Conservation (phyloP, 2,113 vertebrate genomes). For the Phycodurus eques region DNA sequence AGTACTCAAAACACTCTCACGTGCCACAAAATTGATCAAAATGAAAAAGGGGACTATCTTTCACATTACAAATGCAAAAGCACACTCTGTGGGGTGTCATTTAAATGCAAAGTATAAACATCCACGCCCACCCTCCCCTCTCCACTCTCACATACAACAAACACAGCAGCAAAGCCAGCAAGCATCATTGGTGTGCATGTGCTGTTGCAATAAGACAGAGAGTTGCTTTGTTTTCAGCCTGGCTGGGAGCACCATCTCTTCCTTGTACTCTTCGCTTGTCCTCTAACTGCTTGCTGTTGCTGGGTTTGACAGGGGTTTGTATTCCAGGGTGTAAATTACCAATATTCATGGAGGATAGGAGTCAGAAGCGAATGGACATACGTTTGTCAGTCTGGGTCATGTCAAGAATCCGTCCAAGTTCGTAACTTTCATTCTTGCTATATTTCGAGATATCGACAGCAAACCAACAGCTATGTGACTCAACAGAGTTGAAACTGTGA, state of each 20-base stretch:
- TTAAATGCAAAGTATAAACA: slow-evolving; percentile 63
- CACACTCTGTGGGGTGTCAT: slow-evolving; percentile 39
- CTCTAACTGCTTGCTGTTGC: slow-evolving; percentile 36
- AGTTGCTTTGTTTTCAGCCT: slow-evolving; percentile 51
- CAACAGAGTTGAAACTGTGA: slow-evolving; percentile 37
- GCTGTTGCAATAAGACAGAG: slow-evolving; percentile 57
- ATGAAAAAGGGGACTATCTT: slow-evolving; percentile 33
- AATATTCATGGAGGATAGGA: slow-evolving; percentile 4
- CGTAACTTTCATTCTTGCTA: slow-evolving; percentile 15
- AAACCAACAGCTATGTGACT: slow-evolving; percentile 27
- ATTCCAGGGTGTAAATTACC: slow-evolving; percentile 5
- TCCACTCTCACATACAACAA: slow-evolving; percentile 34
- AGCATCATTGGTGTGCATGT: slow-evolving; percentile 57
- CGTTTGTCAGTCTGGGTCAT: slow-evolving; percentile 7
- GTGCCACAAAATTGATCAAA: slow-evolving; percentile 40
- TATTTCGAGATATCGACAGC: not conserved
- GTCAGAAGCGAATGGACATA: slow-evolving; percentile 15
- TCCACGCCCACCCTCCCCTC: slow-evolving; percentile 3
- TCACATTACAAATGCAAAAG: slow-evolving; percentile 40
- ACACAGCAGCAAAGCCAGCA: slow-evolving; percentile 42
- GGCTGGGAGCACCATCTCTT: slow-evolving; percentile 41
- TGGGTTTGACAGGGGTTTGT: slow-evolving; percentile 4
- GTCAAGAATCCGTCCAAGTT: slow-evolving; percentile 12
- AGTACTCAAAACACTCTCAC: slow-evolving; percentile 11
- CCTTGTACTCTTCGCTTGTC: slow-evolving; percentile 47